Percentiles rank a stretch among this genome's conserved stretches.
phyloP scores from a whole-genome alignment of 2,888 invertebrate genomes.

The Meta bourneti region DNA sequence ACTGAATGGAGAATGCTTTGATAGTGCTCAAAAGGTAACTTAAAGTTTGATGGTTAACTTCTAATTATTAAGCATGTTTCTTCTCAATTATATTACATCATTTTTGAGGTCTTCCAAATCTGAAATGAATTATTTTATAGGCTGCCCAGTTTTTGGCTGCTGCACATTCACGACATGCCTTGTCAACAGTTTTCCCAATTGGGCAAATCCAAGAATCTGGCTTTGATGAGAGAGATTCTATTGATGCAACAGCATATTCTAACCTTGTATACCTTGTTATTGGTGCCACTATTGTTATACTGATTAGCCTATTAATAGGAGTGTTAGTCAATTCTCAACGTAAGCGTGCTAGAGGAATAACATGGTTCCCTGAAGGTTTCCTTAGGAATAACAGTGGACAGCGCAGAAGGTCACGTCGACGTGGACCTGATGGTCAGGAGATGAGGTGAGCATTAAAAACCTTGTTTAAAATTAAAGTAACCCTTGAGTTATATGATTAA shows the following conservation, averaged over 20 bases:
- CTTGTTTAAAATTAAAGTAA: background rate
- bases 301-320: slow-evolving; percentile 85
- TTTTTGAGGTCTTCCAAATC: background rate
- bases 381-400: slow-evolving; percentile 84
- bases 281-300: slow-evolving; percentile 81
- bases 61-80: background rate
- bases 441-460: slow-evolving; percentile 86
- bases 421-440: slow-evolving; percentile 96
- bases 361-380: slow-evolving; percentile 99
- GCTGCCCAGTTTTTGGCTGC: slow-evolving; percentile 95
- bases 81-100: background rate
- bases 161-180: slow-evolving; percentile 88
- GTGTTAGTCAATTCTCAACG: slow-evolving; percentile 91
- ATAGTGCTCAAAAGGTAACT: slow-evolving; percentile 71
- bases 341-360: slow-evolving; percentile 91
- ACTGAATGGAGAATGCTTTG: slow-evolving; percentile 77
- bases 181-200: slow-evolving; percentile 80
- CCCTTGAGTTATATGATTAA: background rate
- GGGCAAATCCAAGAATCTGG: slow-evolving; percentile 69
- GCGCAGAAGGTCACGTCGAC: slow-evolving; percentile 87
- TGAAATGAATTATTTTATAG: slow-evolving; percentile 73
- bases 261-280: slow-evolving; percentile 78
- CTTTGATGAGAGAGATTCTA: slow-evolving; percentile 53
- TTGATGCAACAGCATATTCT: slow-evolving; percentile 20
- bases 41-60: background rate